These are phyloP conservation scores for Pseudomyrmex sp. DNA, from an alignment of 1,140 invertebrate species.

Conservation along the genomic window DNA sequence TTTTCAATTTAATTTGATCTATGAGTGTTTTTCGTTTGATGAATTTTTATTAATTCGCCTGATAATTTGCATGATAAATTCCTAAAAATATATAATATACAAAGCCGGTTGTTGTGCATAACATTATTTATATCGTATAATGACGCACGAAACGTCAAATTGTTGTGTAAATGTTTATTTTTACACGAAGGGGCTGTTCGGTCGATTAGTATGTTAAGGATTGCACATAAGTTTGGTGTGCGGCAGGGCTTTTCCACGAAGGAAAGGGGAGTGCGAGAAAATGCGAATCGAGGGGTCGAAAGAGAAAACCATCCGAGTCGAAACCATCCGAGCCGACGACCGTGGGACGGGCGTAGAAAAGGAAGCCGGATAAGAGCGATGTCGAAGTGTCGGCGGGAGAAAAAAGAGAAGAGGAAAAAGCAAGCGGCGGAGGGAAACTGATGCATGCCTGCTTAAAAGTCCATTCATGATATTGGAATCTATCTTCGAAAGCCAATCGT, in stretches of 20 bases:
- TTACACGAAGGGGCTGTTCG: not conserved
- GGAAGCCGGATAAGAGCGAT: slow-evolving; percentile 29
- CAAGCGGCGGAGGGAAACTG: slow-evolving; percentile 21
- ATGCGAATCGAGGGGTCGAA: slow-evolving; percentile 51
- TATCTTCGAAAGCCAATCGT: slow-evolving; percentile 69
- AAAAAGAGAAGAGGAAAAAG: not conserved
- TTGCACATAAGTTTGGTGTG: slow-evolving; percentile 55
- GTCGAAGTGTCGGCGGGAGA: slow-evolving; percentile 40
- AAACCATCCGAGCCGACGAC: too few relatives aligned
- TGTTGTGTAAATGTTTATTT: slow-evolving; percentile 28
- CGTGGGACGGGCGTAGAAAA: slow-evolving; percentile 23
- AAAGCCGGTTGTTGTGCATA: not conserved
- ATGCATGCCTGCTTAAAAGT: slow-evolving; percentile 73
- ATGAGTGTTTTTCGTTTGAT: not conserved
- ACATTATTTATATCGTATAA: not conserved
- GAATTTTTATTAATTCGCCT: not conserved
- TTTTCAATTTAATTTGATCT: not conserved
- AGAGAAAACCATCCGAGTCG: slow-evolving; percentile 39
- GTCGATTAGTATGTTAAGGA: slow-evolving; percentile 53
- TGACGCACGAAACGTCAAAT: not conserved
- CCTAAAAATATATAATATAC: too few relatives aligned
- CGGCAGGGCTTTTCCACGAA: not conserved
- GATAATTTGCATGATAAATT: too few relatives aligned
- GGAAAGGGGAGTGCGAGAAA: not conserved
- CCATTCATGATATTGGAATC: slow-evolving; percentile 73